phyloP scores from a whole-genome alignment of 2,113 vertebrate genomes.

The Hippocampus zosterae region DNA sequence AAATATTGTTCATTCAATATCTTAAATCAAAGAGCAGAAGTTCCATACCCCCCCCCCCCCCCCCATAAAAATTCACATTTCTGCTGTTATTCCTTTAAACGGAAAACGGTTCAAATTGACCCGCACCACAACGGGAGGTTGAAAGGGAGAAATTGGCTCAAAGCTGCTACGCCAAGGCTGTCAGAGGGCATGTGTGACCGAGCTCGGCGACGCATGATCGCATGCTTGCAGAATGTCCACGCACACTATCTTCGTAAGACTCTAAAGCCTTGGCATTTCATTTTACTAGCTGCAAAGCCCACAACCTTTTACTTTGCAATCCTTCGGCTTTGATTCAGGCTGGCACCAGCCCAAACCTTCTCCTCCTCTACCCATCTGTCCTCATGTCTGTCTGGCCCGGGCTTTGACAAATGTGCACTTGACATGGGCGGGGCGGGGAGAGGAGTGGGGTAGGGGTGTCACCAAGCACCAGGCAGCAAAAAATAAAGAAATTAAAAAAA shows the following conservation, averaged over 20 bases:
- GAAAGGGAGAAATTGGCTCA: background rate
- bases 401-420: background rate
- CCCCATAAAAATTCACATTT: no score
- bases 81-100: background rate
- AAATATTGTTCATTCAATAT: no score
- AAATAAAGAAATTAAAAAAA: background rate
- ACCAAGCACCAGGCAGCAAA: background rate
- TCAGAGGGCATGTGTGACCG: conserved; percentile 14
- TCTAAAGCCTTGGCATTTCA: conserved; percentile 55
- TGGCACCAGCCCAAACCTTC: conserved; percentile 38
- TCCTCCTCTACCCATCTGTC: conserved; percentile 48
- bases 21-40: no score
- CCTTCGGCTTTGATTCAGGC: conserved; percentile 44
- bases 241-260: conserved; percentile 42
- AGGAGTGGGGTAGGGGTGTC: background rate
- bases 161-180: conserved; percentile 5
- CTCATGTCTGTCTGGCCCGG: conserved; percentile 13
- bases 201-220: conserved; percentile 18
- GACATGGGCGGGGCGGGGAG: background rate
- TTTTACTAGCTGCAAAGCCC: conserved; percentile 63
- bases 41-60: no score
- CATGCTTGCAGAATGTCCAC: conserved; percentile 16
- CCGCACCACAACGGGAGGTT: background rate
- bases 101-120: background rate
- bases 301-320: conserved; percentile 60